Evolutionary conservation across 2,113 vertebrate genomes (phyloP), one percentile per base, ranked within the genome.

Genomic region (Polypterus senegalus): DNA sequence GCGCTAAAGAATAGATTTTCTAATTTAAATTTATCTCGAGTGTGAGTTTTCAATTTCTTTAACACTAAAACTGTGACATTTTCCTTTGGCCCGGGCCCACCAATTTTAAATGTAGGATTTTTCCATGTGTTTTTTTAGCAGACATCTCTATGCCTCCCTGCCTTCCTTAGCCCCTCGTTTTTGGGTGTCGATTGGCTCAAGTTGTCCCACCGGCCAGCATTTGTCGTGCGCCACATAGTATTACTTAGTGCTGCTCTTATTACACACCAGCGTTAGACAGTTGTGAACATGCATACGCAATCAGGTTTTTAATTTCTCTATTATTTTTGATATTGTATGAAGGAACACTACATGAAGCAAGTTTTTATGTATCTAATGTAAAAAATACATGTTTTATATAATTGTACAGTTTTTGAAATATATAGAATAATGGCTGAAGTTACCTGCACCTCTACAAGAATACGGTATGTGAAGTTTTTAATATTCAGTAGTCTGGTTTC

Each of bases 291-390:
- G 71, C 86, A 86, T 81, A 90, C 78, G 88, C 91, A 91, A 85
- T 71, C 77, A 77, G 79, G 73, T 48, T 67, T 56, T 49, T n/a
- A 69, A 47, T 63, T 62, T 11, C 6, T 61, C 9, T 72, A 81
- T 72, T 80, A 74, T 79, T 83, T 85, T 85, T 86, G 65, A 46
- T 74, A 83, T 92, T 94, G 93, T 95, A 97, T 91, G 91, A 90
- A 91, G 86, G 85, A 82, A 88, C 77, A 85, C 73, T 75, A 75
- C 81, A 93, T 95, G 90, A 98, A 98, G 91, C 94, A 91, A 88
- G 81, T 72, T 88, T 89, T 92, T 91, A 87, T 95, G 91, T 97
- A 98, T 94, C 93, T 97, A 96, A 96, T 98, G 94, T 98, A 97
- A 89, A 86, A 86, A 94, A 92, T 85, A 89, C 89, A 90, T 87